phyloP scores from a whole-genome alignment of 1,140 invertebrate species.

The Temnothorax curvispinosus region DNA sequence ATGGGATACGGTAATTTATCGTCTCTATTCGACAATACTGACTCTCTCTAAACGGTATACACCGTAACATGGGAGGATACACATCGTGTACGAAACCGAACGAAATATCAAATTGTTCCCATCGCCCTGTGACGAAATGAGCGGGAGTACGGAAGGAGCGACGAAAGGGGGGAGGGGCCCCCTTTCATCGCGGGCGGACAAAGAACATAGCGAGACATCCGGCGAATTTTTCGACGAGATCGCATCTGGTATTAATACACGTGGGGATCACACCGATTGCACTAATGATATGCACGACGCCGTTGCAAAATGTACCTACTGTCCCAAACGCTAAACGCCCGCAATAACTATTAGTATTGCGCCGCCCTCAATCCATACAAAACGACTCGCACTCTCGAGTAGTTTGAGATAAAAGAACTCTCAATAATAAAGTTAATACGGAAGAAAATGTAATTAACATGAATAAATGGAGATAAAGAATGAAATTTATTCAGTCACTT shows the following conservation, averaged over 20 bases:
- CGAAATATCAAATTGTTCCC: slow-evolving; percentile 83
- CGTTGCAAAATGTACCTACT: slow-evolving; percentile 58
- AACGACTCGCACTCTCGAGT: neutral
- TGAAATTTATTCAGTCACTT: neutral
- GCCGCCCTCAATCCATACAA: slow-evolving; percentile 40
- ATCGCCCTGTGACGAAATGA: slow-evolving; percentile 82
- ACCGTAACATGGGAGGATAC: slow-evolving; percentile 52
- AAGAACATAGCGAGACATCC: slow-evolving; percentile 83
- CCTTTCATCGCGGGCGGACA: slow-evolving; percentile 81
- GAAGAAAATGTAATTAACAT: neutral
- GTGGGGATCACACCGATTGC: slow-evolving; percentile 50
- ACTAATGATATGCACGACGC: slow-evolving; percentile 39
- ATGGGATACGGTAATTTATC: slow-evolving; percentile 57
- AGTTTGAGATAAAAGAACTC: neutral
- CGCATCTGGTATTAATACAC: slow-evolving; percentile 78
- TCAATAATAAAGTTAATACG: neutral
- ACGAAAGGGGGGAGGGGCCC: slow-evolving; percentile 27
- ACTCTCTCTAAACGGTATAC: slow-evolving; percentile 50
- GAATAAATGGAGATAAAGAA: neutral
- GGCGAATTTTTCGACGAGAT: slow-evolving; percentile 83
- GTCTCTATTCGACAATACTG: slow-evolving; percentile 53
- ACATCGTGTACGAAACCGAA: slow-evolving; percentile 74
- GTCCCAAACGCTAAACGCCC: slow-evolving; percentile 47
- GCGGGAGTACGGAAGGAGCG: slow-evolving; percentile 61
- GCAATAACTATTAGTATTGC: slow-evolving; percentile 35